phyloP scores from a whole-genome alignment of 1,140 invertebrate species.

The Cotesia typhae region DNA sequence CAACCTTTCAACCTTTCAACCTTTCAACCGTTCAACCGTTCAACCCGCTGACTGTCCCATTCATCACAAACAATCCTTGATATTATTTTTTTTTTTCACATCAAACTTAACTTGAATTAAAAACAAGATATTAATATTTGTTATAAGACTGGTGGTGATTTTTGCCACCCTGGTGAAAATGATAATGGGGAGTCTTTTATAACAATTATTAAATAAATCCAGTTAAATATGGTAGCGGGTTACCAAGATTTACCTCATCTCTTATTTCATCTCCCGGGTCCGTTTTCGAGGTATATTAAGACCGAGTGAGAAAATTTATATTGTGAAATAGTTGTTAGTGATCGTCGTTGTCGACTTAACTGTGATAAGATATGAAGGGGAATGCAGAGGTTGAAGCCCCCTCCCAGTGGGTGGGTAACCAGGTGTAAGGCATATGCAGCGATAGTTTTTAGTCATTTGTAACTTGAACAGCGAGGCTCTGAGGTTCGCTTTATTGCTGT shows the following conservation, averaged over 20 bases:
- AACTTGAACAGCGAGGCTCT: conserved; percentile 43
- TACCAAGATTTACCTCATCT: conserved; percentile 50
- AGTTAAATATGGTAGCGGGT: conserved; percentile 20
- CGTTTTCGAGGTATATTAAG: too few relatives aligned
- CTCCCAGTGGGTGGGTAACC: neutral
- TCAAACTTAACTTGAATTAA: neutral
- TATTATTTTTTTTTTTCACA: too few relatives aligned
- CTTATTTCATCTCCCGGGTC: conserved; percentile 42
- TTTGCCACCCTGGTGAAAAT: neutral
- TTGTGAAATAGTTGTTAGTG: neutral
- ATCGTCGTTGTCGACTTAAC: neutral
- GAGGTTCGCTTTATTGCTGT: conserved; percentile 49
- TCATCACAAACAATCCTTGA: too few relatives aligned
- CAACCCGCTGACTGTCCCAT: too few relatives aligned
- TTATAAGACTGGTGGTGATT: neutral
- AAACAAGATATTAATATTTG: neutral
- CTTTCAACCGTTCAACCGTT: too few relatives aligned
- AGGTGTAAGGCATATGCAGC: conserved; percentile 28
- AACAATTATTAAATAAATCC: conserved; percentile 49
- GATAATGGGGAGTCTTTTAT: conserved; percentile 43
- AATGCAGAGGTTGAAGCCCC: neutral
- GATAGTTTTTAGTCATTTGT: conserved; percentile 57
- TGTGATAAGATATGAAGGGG: neutral
- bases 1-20: too few relatives aligned
- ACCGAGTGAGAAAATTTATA: neutral